A percentile compares a stretch with the other conserved stretches of the same genome.
Conservation (phyloP, 2,888 invertebrate genomes). For the Andrena bucephala region DNA sequence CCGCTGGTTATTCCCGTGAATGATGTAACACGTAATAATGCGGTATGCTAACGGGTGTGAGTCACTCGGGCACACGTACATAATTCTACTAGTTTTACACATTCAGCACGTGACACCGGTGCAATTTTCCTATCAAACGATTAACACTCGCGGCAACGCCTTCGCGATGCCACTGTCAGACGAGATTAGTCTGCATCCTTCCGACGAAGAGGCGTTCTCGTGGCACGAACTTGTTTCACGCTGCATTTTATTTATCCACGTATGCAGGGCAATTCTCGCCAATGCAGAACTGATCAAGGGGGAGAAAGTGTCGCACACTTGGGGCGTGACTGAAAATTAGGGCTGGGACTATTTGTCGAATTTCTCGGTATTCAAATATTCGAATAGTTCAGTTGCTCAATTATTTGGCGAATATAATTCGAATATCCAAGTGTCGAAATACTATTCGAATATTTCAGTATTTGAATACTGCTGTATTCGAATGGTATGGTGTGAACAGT, state of each 20-base stretch:
- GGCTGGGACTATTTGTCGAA: no score
- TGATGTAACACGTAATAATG: conserved; percentile 55
- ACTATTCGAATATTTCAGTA: no score
- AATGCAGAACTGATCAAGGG: no score
- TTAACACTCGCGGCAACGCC: conserved; percentile 26
- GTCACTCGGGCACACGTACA: conserved; percentile 47
- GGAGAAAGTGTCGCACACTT: no score
- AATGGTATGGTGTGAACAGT: no score
- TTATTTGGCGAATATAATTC: no score
- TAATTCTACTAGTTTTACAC: conserved; percentile 47
- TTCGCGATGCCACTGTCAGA: conserved; percentile 16
- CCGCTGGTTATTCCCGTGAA: conserved; percentile 32
- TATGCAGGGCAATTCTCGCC: not conserved
- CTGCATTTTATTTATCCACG: not conserved
- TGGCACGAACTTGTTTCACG: not conserved
- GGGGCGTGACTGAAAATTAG: no score
- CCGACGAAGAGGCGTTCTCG: not conserved
- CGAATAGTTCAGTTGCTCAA: no score
- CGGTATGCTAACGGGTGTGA: conserved; percentile 43
- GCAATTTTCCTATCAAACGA: conserved; percentile 49
- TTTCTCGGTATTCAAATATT: no score
- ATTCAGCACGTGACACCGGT: conserved; percentile 35
- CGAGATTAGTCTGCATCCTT: conserved; percentile 27
- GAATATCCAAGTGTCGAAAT: no score
- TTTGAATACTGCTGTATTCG: no score